These are phyloP conservation scores for Lordiphosa clarofinis DNA, from an alignment of 1,140 invertebrate genomes.

Conservation along the genomic window DNA sequence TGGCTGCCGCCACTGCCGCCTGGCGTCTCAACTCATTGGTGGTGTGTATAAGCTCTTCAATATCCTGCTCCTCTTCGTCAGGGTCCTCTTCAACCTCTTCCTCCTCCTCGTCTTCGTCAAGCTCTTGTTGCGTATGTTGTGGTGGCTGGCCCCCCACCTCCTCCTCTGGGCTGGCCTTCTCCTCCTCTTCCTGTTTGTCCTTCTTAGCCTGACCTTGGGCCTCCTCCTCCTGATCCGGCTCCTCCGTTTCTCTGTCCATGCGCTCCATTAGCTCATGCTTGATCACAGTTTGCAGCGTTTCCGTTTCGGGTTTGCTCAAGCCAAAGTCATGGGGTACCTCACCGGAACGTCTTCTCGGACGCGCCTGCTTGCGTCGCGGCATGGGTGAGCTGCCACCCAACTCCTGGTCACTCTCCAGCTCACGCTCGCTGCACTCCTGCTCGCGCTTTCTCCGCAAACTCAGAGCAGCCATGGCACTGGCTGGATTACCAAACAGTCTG, in stretches of 20 bases:
- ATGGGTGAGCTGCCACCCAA: slow-evolving; percentile 84
- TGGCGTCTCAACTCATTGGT: slow-evolving; percentile 71
- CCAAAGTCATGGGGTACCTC: slow-evolving; percentile 83
- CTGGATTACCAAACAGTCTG: slow-evolving; percentile 52
- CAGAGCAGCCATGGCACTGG: slow-evolving; percentile 54
- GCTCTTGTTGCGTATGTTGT: slow-evolving; percentile 19
- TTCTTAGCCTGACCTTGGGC: slow-evolving; percentile 23
- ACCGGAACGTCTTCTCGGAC: slow-evolving; percentile 89
- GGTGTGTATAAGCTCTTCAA: slow-evolving; percentile 74
- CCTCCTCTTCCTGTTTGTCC: slow-evolving; percentile 7
- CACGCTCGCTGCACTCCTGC: slow-evolving; percentile 55
- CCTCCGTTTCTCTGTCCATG: slow-evolving; percentile 31
- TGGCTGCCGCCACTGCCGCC: slow-evolving; percentile 54
- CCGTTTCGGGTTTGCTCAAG: slow-evolving; percentile 47
- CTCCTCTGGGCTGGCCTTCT: slow-evolving; percentile 12
- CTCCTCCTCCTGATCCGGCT: slow-evolving; percentile 18
- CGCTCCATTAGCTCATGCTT: slow-evolving; percentile 63
- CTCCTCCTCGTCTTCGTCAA: slow-evolving; percentile 34
- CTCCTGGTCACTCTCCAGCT: slow-evolving; percentile 65
- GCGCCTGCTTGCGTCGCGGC: slow-evolving; percentile 88
- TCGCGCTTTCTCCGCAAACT: slow-evolving; percentile 76
- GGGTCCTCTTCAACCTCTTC: slow-evolving; percentile 46
- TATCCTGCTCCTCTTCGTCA: slow-evolving; percentile 70
- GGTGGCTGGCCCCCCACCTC: slow-evolving; percentile 22
- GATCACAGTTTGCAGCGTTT: slow-evolving; percentile 70